phyloP scores from a whole-genome alignment of 2,797 vertebrate genomes.

The Agapornis canus region DNA sequence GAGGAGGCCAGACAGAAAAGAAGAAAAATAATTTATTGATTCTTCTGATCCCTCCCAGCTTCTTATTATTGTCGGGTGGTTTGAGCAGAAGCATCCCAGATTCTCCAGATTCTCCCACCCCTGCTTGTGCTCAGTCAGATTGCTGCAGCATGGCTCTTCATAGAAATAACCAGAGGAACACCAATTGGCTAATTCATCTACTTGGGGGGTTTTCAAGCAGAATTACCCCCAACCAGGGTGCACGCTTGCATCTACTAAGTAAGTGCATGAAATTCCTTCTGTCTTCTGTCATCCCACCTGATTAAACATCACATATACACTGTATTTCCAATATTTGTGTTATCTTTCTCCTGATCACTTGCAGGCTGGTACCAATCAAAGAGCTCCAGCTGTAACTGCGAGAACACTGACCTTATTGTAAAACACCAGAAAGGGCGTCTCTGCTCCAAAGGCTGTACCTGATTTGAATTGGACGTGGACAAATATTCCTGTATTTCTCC shows the following conservation, averaged over 20 bases:
- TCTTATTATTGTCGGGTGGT: neutral
- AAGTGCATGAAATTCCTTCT: neutral
- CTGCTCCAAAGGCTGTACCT: neutral
- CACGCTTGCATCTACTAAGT: neutral
- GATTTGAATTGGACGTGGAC: conserved; percentile 1
- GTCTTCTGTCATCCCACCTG: neutral
- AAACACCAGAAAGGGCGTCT: neutral
- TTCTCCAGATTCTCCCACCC: neutral
- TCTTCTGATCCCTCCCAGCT: neutral
- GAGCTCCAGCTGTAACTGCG: neutral
- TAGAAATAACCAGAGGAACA: neutral
- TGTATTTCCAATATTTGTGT: neutral
- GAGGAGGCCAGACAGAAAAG: neutral
- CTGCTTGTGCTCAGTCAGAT: neutral
- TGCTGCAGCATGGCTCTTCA: neutral
- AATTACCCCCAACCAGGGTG: neutral
- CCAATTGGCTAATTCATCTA: neutral
- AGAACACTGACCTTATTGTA: neutral
- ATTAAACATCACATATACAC: neutral
- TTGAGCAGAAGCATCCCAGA: neutral
- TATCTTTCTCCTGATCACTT: conserved; percentile 20
- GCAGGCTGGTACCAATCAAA: neutral
- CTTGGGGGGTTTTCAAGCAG: neutral
- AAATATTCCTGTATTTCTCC: neutral
- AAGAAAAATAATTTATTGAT: conserved; percentile 26